Base-by-base conservation (phyloP, 2,888 invertebrate species). In the Perdita meconis region DNA sequence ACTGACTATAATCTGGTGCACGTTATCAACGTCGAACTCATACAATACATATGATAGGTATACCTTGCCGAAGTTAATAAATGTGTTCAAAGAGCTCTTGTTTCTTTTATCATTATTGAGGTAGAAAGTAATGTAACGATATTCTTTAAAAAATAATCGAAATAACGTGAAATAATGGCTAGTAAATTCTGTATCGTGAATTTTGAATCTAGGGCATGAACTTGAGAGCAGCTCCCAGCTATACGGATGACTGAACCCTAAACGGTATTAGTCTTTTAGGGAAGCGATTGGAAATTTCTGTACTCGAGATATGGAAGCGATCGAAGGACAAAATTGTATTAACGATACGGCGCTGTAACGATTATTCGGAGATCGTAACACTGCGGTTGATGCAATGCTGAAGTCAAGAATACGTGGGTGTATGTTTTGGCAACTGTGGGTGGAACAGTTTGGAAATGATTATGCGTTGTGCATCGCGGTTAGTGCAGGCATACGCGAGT, bases 301-400 rank as follows among this genome's bases (percentile, higher is more conserved):
- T 3, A 34, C 6, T 34, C 10, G 16, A 34, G 16, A 19, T 30
- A 30, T 51, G 10, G 53, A 30, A 10, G 16, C 3, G 8, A n/a
- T 53, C 19, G 22, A 0, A 10, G 12, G 16, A 40, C 38, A 30
- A 19, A 16, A 34, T 19, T 10, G 16, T 40, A 26, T n/a, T 30
- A 6, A 30, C 6, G 6, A 30, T 30, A 6, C 6, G 6, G 30
- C 2, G 30, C 30, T 30, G 40, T 42, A 40, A 50, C 10, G 47
- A 56, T 40, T 34, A 13, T 50, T 56, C 19, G 13, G 34, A 16
- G 38, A 63, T 34, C 34, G 13, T 19, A 68, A 68, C 26, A 4
- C 26, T 56, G 19, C 40, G 56, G 38, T 63, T n/a, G 50, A 72
- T 42, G 56, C 19, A 73, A 73, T 16, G 22, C 2, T 10, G 34